Evolutionary conservation across 35 echinoderm and acorn worm genomes (phyloP).

Genomic region (Eucidaris tribuloides): DNA sequence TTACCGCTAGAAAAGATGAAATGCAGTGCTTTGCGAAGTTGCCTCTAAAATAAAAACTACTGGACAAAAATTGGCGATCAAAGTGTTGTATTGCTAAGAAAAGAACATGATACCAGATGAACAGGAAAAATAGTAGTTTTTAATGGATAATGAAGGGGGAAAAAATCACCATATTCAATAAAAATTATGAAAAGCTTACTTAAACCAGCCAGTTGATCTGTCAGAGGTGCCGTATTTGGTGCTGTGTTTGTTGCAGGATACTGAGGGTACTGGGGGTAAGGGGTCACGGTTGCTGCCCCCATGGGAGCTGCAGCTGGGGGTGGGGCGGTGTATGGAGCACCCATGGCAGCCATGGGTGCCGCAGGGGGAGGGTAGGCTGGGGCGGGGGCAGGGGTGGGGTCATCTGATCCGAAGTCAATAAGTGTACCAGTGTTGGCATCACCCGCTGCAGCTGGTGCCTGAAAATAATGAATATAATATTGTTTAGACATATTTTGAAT

Average conservation of each 20-base stretch:
- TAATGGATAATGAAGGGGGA: no score
- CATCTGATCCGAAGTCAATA: constrained; percentile 51
- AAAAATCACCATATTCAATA: no score
- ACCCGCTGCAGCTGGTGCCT: constrained; percentile 1
- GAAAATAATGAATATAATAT: no score
- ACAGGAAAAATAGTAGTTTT: no score
- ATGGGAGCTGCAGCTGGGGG: constrained; percentile 10
- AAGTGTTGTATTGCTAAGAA: no score
- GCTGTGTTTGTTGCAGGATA: not conserved
- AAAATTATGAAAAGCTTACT: no score
- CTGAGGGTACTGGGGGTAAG: not conserved
- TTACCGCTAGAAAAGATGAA: no score
- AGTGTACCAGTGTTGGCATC: constrained; percentile 15
- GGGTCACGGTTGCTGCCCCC: not conserved
- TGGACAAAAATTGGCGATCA: not conserved
- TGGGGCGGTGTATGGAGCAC: constrained; percentile 6
- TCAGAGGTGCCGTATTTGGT: not conserved
- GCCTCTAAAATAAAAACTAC: no score
- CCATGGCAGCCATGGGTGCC: not conserved
- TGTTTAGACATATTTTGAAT: no score
- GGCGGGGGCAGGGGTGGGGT: not conserved
- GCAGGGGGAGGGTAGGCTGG: not conserved
- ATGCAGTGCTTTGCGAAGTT: no score
- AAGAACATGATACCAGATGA: no score
- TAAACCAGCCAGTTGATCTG: constrained; percentile 68